Percentiles rank a stretch among this genome's conserved stretches.
Evolutionary conservation across 2,797 vertebrate genomes (phyloP).

Genomic region (Catamblyrhynchus diadema): DNA sequence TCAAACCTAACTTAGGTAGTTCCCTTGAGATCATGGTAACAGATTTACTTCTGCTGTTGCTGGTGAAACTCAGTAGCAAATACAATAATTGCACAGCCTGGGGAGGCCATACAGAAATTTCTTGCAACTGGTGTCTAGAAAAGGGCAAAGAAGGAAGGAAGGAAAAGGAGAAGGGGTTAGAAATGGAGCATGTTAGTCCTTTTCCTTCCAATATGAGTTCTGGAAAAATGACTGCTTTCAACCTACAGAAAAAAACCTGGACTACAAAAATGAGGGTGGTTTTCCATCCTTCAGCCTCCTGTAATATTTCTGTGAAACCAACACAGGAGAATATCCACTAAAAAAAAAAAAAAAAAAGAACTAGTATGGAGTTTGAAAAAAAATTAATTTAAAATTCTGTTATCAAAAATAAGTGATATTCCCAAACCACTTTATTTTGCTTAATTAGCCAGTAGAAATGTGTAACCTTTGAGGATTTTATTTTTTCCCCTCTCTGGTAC

Average conservation of each 20-base stretch:
- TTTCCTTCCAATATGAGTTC: neutral
- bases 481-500: neutral
- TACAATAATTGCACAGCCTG: neutral
- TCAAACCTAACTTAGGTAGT: neutral
- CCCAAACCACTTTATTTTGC: neutral
- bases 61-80: neutral
- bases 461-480: neutral
- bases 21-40: neutral
- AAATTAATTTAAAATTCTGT: neutral
- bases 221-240: neutral
- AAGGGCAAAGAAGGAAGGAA: neutral
- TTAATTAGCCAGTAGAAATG: neutral
- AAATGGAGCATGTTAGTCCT: neutral
- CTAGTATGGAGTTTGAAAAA: neutral
- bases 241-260: neutral
- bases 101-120: neutral
- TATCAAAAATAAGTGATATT: neutral
- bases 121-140: neutral
- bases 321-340: neutral
- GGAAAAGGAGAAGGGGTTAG: neutral
- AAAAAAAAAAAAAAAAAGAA: neutral
- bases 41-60: neutral
- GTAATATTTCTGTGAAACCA: neutral
- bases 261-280: neutral
- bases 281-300: conserved; percentile 4